Evolutionary conservation across 2,113 vertebrate genomes (phyloP).

Genomic region (Pelvicachromis taeniatus): DNA sequence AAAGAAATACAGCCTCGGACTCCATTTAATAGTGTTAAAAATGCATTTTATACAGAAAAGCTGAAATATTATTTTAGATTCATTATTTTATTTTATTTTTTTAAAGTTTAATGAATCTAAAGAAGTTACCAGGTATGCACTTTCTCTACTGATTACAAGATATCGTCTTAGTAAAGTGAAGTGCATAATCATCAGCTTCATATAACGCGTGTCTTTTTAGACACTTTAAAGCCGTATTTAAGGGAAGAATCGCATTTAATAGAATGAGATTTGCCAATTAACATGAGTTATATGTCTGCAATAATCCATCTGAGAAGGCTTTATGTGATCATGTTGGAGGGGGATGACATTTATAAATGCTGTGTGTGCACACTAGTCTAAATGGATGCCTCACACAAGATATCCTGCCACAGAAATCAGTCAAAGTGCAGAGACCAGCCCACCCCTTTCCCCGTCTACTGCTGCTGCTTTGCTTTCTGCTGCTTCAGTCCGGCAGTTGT

Average conservation of each 20-base stretch:
- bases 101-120: not conserved
- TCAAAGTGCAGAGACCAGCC: slow-evolving; percentile 38
- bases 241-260: slow-evolving; percentile 51
- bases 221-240: slow-evolving; percentile 52
- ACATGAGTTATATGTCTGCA: slow-evolving; percentile 64
- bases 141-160: slow-evolving; percentile 14
- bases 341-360: slow-evolving; percentile 76
- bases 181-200: slow-evolving; percentile 9
- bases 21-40: not conserved
- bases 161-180: slow-evolving; percentile 31
- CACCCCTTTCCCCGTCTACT: not conserved
- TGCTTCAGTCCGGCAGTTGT: not conserved
- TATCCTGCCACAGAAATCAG: slow-evolving; percentile 57
- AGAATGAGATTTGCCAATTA: slow-evolving; percentile 69
- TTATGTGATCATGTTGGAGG: slow-evolving; percentile 68
- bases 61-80: not conserved
- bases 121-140: not conserved
- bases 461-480: not conserved
- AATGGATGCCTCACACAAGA: slow-evolving; percentile 65
- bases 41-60: not conserved
- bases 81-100: too few species aligned
- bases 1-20: not conserved
- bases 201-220: slow-evolving; percentile 10
- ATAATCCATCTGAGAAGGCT: slow-evolving; percentile 58
- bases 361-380: slow-evolving; percentile 68